Evolutionary conservation across 2,113 vertebrate genomes (phyloP).

Genomic region (Neodontobutis hainanensis): DNA sequence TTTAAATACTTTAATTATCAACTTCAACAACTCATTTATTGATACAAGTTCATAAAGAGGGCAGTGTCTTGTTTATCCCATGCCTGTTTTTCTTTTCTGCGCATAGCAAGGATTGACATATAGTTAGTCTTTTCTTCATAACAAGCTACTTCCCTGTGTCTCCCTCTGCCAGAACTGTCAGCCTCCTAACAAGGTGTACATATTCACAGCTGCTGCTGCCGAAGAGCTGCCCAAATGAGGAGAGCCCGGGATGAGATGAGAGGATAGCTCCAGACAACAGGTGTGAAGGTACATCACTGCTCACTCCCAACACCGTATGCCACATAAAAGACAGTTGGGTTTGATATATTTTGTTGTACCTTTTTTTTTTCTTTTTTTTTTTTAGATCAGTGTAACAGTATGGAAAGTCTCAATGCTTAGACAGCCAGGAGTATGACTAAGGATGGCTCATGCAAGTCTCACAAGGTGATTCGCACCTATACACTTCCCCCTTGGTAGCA

Average conservation of each 20-base stretch:
- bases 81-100: constrained; percentile 20
- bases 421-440: constrained; percentile 56
- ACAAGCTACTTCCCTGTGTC: constrained; percentile 56
- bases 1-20: background rate
- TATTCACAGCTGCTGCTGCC: constrained; percentile 60
- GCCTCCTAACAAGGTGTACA: constrained; percentile 62
- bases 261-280: constrained; percentile 57
- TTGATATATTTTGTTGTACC: constrained; percentile 43
- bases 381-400: constrained; percentile 52
- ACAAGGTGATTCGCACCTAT: constrained; percentile 54
- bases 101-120: constrained; percentile 34
- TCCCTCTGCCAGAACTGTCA: constrained; percentile 61
- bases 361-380: background rate
- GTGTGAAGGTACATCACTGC: constrained; percentile 43
- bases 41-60: background rate
- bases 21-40: background rate
- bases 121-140: constrained; percentile 58
- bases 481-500: constrained; percentile 31
- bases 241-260: constrained; percentile 53
- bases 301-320: constrained; percentile 35
- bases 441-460: constrained; percentile 60
- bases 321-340: constrained; percentile 50
- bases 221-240: constrained; percentile 61
- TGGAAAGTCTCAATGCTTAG: constrained; percentile 44
- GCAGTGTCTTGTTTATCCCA: constrained; percentile 18